Base-by-base conservation (phyloP, 2,888 invertebrate genomes). In the Xanthia togata region DNA sequence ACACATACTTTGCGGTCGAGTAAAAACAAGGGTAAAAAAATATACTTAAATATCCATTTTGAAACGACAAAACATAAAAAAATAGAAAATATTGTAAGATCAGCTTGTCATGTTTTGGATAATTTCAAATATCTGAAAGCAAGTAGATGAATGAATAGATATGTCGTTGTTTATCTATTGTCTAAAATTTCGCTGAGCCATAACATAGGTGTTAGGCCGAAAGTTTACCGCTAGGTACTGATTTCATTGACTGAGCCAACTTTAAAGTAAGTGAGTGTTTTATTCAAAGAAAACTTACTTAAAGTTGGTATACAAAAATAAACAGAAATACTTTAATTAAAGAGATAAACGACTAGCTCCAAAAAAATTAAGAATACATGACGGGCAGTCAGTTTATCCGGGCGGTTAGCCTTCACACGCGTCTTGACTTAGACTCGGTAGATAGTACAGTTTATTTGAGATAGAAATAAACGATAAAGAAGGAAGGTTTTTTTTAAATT, bases 331-430 rank as follows among this genome's bases (percentile, higher is more conserved):
- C 41, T 63, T 35, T 17, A 70, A 23, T 26, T 23, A 50, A 17
- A 26, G 8, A 31, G 6, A 38, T 20, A 11, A 64, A 31, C 59
- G 57, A 73, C 80, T 64, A 73, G 55, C 35, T 57, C 55, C 55
- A 68, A 57, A 62, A 50, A 57, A 63, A 57, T 23, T 57, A 50
- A 50, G 0, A 41, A 11, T 23, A 50, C 17, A 41, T 14, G 20
- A 73, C 12, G 3, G 41, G n/a, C n/a, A 11, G 17, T 31, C 8
- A 14, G 23, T 23, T n/a, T 31, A 14, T n/a, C 20, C 12, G n/a
- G 38, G 47, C 31, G 14, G 44, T 53, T 26, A 38, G 14, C 31
- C 14, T 57, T 47, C 17, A 63, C 14, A 14, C 26, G 17, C 20
- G 11, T 55, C n/a, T 69, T 41, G 11, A 41, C 9, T 41, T n/a